Evolutionary conservation across 1,140 invertebrate genomes (phyloP), one percentile per base, ranked within the genome.

Genomic region (Drosophila dunni): DNA sequence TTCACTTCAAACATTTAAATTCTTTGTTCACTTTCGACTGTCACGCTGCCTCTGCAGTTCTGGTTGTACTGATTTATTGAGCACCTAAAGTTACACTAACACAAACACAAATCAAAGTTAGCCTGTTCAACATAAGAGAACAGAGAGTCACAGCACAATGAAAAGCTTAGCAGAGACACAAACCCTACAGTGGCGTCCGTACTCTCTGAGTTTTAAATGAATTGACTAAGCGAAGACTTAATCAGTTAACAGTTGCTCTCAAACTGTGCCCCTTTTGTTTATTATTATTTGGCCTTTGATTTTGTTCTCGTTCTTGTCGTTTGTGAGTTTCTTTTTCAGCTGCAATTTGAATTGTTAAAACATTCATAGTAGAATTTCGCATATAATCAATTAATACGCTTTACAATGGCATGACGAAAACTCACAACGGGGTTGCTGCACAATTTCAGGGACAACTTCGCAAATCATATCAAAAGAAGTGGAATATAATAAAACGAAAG

Each of bases 341-440:
- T 73, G 48, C 44, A 68, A 85, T 85, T 85, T 88, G 71, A 88
- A 82, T 85, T 85, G 79, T 76, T 85, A 85, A 85, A 88, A 82
- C 74, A 85, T 76, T 51, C 68, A 66, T 74, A 64, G 66, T 54
- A 63, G 77, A 74, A 57, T 58, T 61, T 71, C 66, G 75, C 70
- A 85, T 85, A 68, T 70, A 78, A 78, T 81, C 62, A 74, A 81
- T 74, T 79, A 69, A 69, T 61, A 70, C 67, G 62, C 58, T 54
- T 71, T 58, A 72, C 46, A 68, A 38, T 48, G 40, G 44, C 29
- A 69, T 78, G 81, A 85, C 78, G 82, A 75, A 85, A 78, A 67
- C 62, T 36, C 53, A 40, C 77, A 69, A 48, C 75, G 79, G 82
- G 82, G 82, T 85, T 68, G 75, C 66, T 85, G 82, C 82, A 85